These are phyloP conservation scores for Rana temporaria DNA, from an alignment of 2,113 vertebrate species.

Conservation along the genomic window DNA sequence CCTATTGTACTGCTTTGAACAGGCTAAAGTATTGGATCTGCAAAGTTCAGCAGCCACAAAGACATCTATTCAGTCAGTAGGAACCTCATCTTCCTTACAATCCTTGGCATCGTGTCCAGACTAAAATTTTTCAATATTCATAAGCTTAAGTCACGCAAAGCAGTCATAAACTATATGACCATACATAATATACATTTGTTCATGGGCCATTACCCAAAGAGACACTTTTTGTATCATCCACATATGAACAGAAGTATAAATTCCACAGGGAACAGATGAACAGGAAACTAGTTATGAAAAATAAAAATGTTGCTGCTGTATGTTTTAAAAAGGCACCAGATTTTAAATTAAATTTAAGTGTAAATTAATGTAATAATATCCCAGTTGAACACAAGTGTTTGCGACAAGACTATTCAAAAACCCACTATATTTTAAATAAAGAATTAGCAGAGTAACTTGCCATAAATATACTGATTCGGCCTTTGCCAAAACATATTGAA, in stretches of 20 bases:
- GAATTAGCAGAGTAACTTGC: too few relatives aligned
- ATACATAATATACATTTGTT: slow-evolving; percentile 47
- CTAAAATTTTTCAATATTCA: slow-evolving; percentile 35
- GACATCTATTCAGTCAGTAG: slow-evolving; percentile 44
- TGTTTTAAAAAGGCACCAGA: not conserved
- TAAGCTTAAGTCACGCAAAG: slow-evolving; percentile 46
- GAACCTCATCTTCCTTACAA: slow-evolving; percentile 35
- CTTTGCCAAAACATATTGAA: too few relatives aligned
- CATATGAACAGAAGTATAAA: slow-evolving; percentile 19
- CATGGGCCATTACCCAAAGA: slow-evolving; percentile 19
- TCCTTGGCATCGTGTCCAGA: slow-evolving; percentile 35
- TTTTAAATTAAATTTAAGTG: not conserved
- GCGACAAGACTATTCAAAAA: too few relatives aligned
- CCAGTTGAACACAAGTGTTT: too few relatives aligned
- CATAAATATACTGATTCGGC: too few relatives aligned
- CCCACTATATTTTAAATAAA: too few relatives aligned
- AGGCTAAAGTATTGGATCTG: slow-evolving; percentile 42
- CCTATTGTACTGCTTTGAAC: slow-evolving; percentile 26
- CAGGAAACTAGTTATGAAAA: slow-evolving; percentile 12
- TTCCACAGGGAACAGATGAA: not conserved
- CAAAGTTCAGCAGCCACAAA: slow-evolving; percentile 46
- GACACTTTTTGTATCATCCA: slow-evolving; percentile 28
- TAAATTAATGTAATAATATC: not conserved
- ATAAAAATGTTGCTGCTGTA: not conserved
- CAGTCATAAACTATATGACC: slow-evolving; percentile 45